Evolutionary conservation across 2,797 vertebrate genomes (phyloP), one percentile per base, ranked within the genome.

Genomic region (Galagoides demidoff): DNA sequence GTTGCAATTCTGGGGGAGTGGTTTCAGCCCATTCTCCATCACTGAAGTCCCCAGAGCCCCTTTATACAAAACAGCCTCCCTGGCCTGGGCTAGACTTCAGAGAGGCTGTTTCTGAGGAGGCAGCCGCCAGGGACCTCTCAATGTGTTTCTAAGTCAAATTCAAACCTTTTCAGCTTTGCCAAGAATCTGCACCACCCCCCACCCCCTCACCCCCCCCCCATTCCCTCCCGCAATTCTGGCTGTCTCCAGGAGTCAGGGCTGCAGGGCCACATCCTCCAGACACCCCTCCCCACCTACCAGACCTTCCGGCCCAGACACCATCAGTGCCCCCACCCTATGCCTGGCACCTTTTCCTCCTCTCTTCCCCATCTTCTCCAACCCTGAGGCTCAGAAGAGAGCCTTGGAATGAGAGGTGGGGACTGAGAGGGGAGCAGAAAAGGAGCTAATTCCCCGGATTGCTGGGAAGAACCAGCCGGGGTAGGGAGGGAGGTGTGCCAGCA

Each of bases 11-110:
- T 49, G 52, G 85, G 76, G 86, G 76, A 52, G 34, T 92, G 49
- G 70, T 55, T 94, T 37, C 68, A 83, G 61, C 85, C 89, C 3
- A 4, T 66, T 90, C 89, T 61, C 96, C 93, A 90, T 66, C 57
- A 2, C 84, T 5, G 63, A 95, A 89, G 64, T 95, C 95, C 85
- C 91, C 8, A 0, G 92, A 74, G 94, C 89, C 92, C 94, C 86
- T 95, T 97, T 96, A 96, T 70, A 94, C 63, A 97, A 92, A 97
- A 95, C 96, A 98, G 97, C 92, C 96, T 94, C 89, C 94, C 85
- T 31, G 5, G 83, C 86, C 89, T 1, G 27, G 95, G 95, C 95
- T 93, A 39, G 0, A 90, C 96, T 97, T 98, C 97, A 97, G 95
- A 97, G 86, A 92, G 89, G 77, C 94, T 68, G 43, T 94, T 96